Evolutionary conservation across 2,888 invertebrate genomes (phyloP), one percentile per base, ranked within the genome.

Genomic region (Drosophila testacea): DNA sequence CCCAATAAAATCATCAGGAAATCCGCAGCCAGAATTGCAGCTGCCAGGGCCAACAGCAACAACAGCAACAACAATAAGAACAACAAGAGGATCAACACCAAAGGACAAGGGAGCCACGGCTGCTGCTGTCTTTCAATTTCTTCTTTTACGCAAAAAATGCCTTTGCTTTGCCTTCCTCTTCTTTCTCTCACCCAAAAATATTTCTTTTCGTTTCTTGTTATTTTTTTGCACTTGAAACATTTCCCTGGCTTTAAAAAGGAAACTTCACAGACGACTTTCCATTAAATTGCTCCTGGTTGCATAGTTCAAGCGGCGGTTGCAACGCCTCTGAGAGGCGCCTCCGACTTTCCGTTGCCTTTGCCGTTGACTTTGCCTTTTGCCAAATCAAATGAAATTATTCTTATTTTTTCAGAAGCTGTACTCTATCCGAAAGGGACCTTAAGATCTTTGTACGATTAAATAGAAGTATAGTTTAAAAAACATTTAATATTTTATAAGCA

Each of bases 1-100:
- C 87, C 88, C 88, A 84, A 84, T 89, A 89, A 89, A 84, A 84
- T 84, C 89, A 89, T 84, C 84, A 84, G 89, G 81, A 88, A 83
- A 83, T 88, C 83, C 89, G 87, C 73, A 88, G 86, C 83, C 83
- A 69, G 79, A 76, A 77, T 72, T 78, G 80, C 81, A 79, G 69
- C 77, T 80, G 77, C 72, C 68, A 72, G 83, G 57, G 65, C 69
- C 71, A 59, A 42, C 68, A 48, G 9, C 54, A 34, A 41, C 42
- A 38, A n/a, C 6, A 38, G n/a, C 47, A 41, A 22, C 16, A 52
- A 9, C 9, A 55, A 6, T 5, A 30, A 2, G 6, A 32, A 6
- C 32, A 38, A 16, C 47, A 41, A 16, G 22, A 52, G 10, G 7
- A 55, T 6, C 51, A 62, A 46, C 10, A 56, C 44, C 48, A 66